These are phyloP conservation scores for Pristionchus fissidentatus DNA, from an alignment of 2,888 invertebrate species.

Conservation along the genomic window DNA sequence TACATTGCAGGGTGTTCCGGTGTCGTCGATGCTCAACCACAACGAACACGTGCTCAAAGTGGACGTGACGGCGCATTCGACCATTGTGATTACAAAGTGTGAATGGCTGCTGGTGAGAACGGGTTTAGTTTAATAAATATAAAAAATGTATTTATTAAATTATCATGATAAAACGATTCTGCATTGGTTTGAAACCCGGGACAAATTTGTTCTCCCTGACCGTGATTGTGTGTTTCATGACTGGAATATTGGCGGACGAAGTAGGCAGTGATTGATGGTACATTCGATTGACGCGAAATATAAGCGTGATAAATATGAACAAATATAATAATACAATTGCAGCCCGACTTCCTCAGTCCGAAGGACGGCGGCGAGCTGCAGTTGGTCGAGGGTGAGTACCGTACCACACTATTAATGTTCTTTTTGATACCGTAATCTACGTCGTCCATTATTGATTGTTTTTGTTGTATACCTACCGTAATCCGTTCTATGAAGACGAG, in stretches of 20 bases:
- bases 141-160: no score
- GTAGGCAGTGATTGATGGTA: background rate
- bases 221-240: background rate
- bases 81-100: conserved; percentile 55
- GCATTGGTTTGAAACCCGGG: background rate
- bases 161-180: background rate
- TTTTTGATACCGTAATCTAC: background rate
- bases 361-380: conserved; percentile 23
- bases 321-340: background rate
- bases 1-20: conserved; percentile 58
- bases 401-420: background rate
- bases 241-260: background rate
- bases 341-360: conserved; percentile 35
- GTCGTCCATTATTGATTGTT: background rate
- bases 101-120: conserved; percentile 61
- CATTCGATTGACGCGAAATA: background rate
- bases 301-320: no score
- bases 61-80: conserved; percentile 53
- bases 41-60: conserved; percentile 61
- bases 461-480: background rate
- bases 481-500: conserved; percentile 51
- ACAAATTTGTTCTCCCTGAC: no score
- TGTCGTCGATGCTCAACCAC: conserved; percentile 59
- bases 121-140: background rate
- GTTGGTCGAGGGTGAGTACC: conserved; percentile 22